A percentile compares a stretch with the other conserved stretches of the same genome.
phyloP scores from a whole-genome alignment of 2,113 vertebrate species.

The Hiodon alosoides region DNA sequence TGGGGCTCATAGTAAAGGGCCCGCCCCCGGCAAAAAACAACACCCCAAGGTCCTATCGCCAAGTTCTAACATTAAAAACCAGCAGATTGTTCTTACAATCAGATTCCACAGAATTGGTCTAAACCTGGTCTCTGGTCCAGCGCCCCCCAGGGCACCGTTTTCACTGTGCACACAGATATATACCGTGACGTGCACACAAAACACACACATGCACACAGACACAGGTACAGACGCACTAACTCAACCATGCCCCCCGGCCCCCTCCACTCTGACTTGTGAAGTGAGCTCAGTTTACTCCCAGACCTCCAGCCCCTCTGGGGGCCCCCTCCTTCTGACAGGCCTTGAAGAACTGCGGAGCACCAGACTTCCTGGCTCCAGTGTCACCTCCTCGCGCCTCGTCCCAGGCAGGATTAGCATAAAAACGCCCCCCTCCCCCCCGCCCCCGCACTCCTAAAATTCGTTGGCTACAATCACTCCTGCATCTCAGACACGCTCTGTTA shows the following conservation, averaged over 20 bases:
- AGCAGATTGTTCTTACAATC: too few species aligned
- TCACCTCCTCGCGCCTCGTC: constrained; percentile 80
- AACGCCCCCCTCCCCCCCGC: constrained; percentile 34
- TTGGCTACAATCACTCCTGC: constrained; percentile 29
- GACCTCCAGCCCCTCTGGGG: constrained; percentile 52
- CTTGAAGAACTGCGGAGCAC: constrained; percentile 73
- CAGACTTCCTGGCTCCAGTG: constrained; percentile 94
- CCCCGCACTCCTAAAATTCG: background rate
- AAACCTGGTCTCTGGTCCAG: too few species aligned
- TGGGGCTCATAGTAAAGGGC: too few species aligned
- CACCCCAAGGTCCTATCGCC: too few species aligned
- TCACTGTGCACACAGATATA: too few species aligned
- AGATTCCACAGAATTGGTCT: too few species aligned
- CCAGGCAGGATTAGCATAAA: constrained; percentile 83
- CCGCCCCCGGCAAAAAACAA: too few species aligned
- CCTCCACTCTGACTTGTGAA: constrained; percentile 12
- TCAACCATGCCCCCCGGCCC: background rate
- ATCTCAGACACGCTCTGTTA: background rate
- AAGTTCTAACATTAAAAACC: too few species aligned
- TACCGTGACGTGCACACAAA: too few species aligned
- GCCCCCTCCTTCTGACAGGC: constrained; percentile 62
- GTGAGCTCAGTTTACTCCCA: constrained; percentile 9
- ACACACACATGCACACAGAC: too few species aligned
- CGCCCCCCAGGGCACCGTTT: too few species aligned
- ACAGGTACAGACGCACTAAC: background rate